Evolutionary conservation across 2,888 invertebrate species (phyloP).

Genomic region (Lagria hirta): DNA sequence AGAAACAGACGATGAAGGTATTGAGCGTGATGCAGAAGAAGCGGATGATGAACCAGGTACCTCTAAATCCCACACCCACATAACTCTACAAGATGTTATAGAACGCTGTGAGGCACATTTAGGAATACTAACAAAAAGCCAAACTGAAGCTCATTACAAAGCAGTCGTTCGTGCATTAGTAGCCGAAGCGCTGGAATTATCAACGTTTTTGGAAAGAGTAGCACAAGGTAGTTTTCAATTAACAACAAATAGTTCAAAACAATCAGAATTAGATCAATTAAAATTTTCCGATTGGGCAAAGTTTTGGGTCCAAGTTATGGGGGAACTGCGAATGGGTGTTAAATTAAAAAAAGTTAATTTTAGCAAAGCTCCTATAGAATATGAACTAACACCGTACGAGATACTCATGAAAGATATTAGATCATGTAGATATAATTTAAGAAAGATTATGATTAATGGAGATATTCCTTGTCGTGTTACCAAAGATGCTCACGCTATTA

Average conservation of each 20-base stretch:
- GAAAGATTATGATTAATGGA: constrained; percentile 82
- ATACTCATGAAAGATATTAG: constrained; percentile 96
- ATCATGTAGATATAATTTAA: constrained; percentile 83
- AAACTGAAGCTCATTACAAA: constrained; percentile 80
- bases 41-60: constrained; percentile 60
- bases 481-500: constrained; percentile 93
- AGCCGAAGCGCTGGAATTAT: constrained; percentile 86
- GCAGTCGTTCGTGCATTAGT: constrained; percentile 92
- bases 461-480: constrained; percentile 80
- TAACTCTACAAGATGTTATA: constrained; percentile 41
- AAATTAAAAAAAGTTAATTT: constrained; percentile 86
- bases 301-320: constrained; percentile 94
- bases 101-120: constrained; percentile 42
- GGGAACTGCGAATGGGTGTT: constrained; percentile 87
- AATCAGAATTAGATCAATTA: constrained; percentile 75
- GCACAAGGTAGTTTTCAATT: constrained; percentile 68
- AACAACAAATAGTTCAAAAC: constrained; percentile 63
- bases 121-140: constrained; percentile 54
- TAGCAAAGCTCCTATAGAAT: constrained; percentile 80
- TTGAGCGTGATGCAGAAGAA: constrained; percentile 83
- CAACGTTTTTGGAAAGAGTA: constrained; percentile 86
- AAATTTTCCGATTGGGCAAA: constrained; percentile 93
- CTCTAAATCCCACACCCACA: constrained; percentile 41
- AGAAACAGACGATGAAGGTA: constrained; percentile 85
- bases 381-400: constrained; percentile 93